Evolutionary conservation across 1,140 invertebrate species (phyloP).

Genomic region (Neodiprion virginianus): DNA sequence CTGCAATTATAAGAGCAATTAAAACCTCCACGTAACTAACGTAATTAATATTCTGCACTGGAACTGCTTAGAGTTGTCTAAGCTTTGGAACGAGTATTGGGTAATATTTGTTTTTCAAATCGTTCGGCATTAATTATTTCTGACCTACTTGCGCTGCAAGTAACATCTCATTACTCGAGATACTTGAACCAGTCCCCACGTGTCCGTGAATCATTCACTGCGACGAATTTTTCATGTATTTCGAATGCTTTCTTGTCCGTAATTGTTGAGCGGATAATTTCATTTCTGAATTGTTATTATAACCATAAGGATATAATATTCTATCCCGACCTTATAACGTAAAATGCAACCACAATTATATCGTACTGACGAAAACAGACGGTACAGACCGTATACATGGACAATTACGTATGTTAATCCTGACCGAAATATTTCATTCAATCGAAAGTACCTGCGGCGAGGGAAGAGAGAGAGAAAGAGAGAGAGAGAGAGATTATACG

Average conservation of each 20-base stretch:
- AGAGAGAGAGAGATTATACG: no score
- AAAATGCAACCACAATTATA: not conserved
- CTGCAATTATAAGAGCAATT: not conserved
- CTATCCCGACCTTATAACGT: no score
- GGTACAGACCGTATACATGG: not conserved
- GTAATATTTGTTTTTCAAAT: conserved; percentile 1
- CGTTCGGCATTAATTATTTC: not conserved
- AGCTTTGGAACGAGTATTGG: not conserved
- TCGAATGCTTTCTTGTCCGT: no score
- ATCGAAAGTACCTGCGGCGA: not conserved
- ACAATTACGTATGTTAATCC: conserved; percentile 7
- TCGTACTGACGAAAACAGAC: not conserved
- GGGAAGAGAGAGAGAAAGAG: no score
- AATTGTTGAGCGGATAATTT: no score
- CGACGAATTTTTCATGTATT: no score
- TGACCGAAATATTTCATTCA: conserved; percentile 7
- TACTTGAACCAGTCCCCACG: no score
- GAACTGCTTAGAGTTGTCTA: not conserved
- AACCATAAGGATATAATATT: no score
- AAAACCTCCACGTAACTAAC: not conserved
- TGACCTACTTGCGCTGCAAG: not conserved
- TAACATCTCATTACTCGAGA: not conserved
- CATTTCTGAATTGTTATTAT: no score
- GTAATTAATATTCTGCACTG: not conserved
- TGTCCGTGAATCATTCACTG: no score